phyloP scores from a whole-genome alignment of 2,113 vertebrate genomes.

The Gavialis gangeticus region DNA sequence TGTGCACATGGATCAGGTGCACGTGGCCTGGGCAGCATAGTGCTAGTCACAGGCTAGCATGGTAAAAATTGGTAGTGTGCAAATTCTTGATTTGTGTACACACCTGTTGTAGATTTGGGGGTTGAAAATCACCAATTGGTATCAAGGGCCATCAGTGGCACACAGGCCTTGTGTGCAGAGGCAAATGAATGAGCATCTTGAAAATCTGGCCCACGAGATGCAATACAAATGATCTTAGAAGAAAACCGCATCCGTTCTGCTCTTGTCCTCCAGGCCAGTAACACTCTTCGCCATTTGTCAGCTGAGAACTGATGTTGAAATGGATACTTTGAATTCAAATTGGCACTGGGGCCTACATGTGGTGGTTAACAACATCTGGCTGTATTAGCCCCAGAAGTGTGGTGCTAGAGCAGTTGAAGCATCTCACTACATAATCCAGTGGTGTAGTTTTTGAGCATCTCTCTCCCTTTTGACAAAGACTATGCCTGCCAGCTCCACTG shows the following conservation, averaged over 20 bases:
- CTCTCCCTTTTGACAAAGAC: too few species aligned
- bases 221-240: neutral
- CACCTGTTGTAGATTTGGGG: neutral
- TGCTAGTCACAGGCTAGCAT: neutral
- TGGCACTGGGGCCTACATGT: neutral
- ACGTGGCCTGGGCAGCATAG: neutral
- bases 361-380: neutral
- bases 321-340: neutral
- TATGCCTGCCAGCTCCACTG: too few species aligned
- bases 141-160: neutral
- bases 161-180: neutral
- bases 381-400: too few species aligned
- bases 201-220: neutral
- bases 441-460: too few species aligned
- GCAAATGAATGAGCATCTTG: neutral
- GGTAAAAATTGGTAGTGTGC: too few species aligned
- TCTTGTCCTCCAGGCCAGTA: neutral
- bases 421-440: too few species aligned
- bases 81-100: neutral
- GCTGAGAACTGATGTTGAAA: neutral
- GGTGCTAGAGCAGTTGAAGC: too few species aligned
- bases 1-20: neutral
- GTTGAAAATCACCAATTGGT: neutral
- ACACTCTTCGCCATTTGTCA: neutral
- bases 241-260: conserved; percentile 22